These are phyloP conservation scores for Chlorodrepanis virens DNA, from an alignment of 2,113 vertebrate species.

Conservation along the genomic window DNA sequence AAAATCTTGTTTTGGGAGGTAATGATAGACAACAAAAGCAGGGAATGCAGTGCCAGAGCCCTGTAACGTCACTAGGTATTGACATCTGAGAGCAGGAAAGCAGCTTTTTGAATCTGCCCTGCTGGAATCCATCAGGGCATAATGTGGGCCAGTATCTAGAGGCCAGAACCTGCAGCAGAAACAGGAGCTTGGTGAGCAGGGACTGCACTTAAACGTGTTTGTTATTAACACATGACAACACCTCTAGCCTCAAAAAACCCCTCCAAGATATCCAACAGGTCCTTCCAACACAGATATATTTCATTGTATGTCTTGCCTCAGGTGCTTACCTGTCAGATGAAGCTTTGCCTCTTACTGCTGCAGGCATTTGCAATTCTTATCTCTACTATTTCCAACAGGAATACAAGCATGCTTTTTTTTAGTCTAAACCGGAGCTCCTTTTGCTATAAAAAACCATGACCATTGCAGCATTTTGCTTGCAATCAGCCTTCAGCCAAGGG, in stretches of 20 bases:
- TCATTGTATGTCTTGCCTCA: background rate
- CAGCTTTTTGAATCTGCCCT: background rate
- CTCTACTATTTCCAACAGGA: background rate
- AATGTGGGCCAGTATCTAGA: background rate
- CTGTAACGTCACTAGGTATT: background rate
- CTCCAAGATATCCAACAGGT: background rate
- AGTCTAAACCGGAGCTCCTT: background rate
- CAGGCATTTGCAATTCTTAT: background rate
- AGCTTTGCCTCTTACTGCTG: background rate
- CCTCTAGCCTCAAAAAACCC: background rate
- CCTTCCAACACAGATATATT: background rate
- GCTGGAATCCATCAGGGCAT: background rate
- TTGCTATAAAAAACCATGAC: background rate
- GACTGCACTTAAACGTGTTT: background rate
- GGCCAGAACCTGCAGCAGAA: background rate
- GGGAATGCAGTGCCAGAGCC: background rate
- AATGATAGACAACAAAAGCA: background rate
- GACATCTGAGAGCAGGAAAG: background rate
- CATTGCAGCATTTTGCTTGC: background rate
- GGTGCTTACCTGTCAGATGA: background rate
- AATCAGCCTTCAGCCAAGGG: background rate
- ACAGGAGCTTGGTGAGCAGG: background rate
- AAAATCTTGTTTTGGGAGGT: background rate
- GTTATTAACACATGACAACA: background rate
- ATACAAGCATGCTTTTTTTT: background rate